Evolutionary conservation across 2,113 vertebrate species (phyloP).

Genomic region (Enhydra lutris): DNA sequence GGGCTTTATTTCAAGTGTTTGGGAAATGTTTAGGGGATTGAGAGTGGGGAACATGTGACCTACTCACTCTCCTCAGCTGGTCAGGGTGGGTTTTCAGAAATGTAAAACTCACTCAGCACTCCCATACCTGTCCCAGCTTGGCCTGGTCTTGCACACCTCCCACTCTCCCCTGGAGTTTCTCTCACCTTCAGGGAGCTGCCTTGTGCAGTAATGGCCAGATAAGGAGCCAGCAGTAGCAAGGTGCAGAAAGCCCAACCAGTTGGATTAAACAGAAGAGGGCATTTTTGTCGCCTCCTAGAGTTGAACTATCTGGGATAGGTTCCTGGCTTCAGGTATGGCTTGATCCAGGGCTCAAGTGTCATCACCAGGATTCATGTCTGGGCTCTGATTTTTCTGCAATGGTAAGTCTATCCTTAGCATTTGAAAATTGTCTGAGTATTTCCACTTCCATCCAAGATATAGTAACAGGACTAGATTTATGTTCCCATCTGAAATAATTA

Average conservation of each 20-base stretch:
- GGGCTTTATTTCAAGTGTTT: not conserved
- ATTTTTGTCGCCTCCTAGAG: not conserved
- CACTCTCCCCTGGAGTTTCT: accelerated
- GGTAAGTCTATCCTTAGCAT: no score
- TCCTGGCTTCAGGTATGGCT: not conserved
- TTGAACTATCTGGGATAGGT: not conserved
- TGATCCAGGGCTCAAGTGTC: not conserved
- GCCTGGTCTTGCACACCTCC: accelerated
- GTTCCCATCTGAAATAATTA: not conserved
- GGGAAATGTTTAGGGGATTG: not conserved
- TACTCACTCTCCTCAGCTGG: no score
- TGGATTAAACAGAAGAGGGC: not conserved
- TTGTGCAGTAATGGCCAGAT: accelerated
- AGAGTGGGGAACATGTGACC: not conserved
- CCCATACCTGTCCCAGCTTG: not conserved
- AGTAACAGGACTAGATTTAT: not conserved
- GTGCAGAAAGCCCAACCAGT: not conserved
- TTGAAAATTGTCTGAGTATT: not conserved
- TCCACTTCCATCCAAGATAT: not conserved
- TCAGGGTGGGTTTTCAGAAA: not conserved
- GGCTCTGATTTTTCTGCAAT: not conserved
- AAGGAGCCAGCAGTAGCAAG: not conserved
- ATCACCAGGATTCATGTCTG: not conserved
- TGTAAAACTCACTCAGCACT: not conserved
- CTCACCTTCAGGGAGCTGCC: not conserved